These are phyloP conservation scores for Aulostomus chinensis DNA, from an alignment of 2,797 vertebrate genomes.

Conservation along the genomic window DNA sequence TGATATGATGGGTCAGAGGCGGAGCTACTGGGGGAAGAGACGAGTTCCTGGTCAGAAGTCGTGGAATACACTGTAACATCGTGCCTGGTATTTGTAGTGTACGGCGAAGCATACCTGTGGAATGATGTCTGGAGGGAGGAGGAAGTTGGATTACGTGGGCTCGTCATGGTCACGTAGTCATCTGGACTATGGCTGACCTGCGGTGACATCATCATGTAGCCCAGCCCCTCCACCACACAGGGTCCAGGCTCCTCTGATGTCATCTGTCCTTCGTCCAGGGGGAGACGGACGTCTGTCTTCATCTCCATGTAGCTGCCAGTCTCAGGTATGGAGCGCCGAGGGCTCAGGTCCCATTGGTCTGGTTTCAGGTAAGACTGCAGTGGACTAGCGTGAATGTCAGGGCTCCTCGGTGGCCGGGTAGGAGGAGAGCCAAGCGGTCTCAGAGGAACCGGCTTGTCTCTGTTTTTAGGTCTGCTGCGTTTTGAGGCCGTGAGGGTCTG, in stretches of 20 bases:
- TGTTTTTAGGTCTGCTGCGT: conserved; percentile 49
- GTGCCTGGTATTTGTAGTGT: too few species aligned
- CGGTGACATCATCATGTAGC: conserved; percentile 77
- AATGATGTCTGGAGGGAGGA: conserved; percentile 29
- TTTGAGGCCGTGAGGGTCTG: conserved; percentile 34
- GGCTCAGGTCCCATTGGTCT: background rate
- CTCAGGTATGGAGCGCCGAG: background rate
- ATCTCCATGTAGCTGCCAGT: conserved; percentile 35
- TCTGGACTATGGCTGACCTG: conserved; percentile 41
- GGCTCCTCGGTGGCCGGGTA: background rate
- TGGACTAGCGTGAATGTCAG: conserved; percentile 14
- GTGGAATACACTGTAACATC: too few species aligned
- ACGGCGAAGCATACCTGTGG: conserved; percentile 35
- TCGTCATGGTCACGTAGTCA: conserved; percentile 61
- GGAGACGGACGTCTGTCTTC: conserved; percentile 13
- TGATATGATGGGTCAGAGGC: background rate
- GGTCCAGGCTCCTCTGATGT: conserved; percentile 13
- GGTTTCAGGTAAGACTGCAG: background rate
- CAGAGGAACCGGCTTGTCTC: conserved; percentile 26
- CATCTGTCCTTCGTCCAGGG: too few species aligned
- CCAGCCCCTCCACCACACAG: conserved; percentile 13
- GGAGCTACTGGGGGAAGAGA: too few species aligned
- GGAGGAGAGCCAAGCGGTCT: background rate
- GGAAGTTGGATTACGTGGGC: conserved; percentile 37
- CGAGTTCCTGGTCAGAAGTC: too few species aligned